Evolutionary conservation across 1,140 invertebrate species (phyloP).

Genomic region (Linepithema humile): DNA sequence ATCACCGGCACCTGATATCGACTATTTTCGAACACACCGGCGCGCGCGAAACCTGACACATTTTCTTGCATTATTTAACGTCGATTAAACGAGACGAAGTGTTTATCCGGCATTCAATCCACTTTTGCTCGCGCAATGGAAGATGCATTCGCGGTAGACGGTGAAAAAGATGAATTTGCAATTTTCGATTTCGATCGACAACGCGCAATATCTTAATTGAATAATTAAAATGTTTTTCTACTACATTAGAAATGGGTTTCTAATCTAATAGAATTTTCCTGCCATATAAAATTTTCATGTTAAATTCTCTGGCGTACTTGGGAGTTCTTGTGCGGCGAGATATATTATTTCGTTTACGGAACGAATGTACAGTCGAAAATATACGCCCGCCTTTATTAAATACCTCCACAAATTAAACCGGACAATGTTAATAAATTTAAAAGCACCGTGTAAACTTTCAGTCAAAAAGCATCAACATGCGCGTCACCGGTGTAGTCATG

Average conservation of each 20-base stretch:
- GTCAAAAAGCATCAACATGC: no score
- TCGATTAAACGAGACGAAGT: conserved; percentile 9
- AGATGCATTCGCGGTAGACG: conserved; percentile 11
- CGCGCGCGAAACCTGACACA: conserved; percentile 20
- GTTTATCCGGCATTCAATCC: not conserved
- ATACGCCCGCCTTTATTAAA: not conserved
- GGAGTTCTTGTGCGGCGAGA: not conserved
- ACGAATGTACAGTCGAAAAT: not conserved
- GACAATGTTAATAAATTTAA: not conserved
- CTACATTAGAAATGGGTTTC: not conserved
- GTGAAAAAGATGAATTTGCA: not conserved
- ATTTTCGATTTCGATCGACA: not conserved
- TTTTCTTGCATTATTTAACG: conserved; percentile 38
- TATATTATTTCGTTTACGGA: not conserved
- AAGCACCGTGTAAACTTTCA: not conserved
- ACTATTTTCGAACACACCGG: conserved; percentile 18
- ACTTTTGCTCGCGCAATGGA: not conserved
- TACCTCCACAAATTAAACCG: not conserved
- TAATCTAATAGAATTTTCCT: no score
- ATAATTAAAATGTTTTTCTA: not conserved
- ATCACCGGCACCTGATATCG: conserved; percentile 56
- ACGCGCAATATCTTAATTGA: conserved; percentile 6
- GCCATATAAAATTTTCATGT: not conserved
- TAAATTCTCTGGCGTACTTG: not conserved
- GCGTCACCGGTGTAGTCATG: no score